These are phyloP conservation scores for Orchestia grillus DNA, from an alignment of 1,140 invertebrate genomes.

Conservation along the genomic window DNA sequence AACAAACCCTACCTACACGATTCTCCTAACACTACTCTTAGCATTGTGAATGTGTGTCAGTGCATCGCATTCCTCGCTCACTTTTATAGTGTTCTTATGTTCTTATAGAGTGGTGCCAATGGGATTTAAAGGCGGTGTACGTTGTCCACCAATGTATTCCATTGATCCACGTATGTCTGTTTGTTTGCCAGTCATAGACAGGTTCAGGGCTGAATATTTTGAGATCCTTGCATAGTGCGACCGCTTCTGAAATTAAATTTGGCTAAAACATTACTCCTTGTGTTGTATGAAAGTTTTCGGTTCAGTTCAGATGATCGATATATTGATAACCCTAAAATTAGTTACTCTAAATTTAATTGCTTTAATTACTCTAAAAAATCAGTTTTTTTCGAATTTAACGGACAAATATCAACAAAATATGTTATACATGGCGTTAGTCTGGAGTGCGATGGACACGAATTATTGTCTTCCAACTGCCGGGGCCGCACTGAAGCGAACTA, in stretches of 20 bases:
- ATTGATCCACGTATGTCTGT: background rate
- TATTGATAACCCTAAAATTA: background rate
- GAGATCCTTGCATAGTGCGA: background rate
- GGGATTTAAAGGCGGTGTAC: background rate
- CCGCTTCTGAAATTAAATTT: background rate
- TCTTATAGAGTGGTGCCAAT: slow-evolving; percentile 12
- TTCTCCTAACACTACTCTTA: background rate
- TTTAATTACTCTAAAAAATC: background rate
- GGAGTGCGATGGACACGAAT: too few species aligned
- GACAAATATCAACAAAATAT: background rate
- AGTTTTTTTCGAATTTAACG: background rate
- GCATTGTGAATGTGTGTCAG: background rate
- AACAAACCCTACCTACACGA: background rate
- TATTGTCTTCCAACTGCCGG: too few species aligned
- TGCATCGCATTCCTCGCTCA: background rate
- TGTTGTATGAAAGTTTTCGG: background rate
- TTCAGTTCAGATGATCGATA: background rate
- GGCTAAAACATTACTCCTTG: background rate
- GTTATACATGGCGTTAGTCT: background rate
- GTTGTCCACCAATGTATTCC: background rate
- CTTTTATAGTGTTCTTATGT: background rate
- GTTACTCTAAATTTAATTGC: background rate
- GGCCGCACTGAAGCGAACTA: too few species aligned
- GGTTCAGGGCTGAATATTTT: background rate
- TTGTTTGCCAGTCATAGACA: background rate